A percentile compares a stretch with the other conserved stretches of the same genome.
phyloP scores from a whole-genome alignment of 1,140 invertebrate species.

The Rhopalosiphum padi region DNA sequence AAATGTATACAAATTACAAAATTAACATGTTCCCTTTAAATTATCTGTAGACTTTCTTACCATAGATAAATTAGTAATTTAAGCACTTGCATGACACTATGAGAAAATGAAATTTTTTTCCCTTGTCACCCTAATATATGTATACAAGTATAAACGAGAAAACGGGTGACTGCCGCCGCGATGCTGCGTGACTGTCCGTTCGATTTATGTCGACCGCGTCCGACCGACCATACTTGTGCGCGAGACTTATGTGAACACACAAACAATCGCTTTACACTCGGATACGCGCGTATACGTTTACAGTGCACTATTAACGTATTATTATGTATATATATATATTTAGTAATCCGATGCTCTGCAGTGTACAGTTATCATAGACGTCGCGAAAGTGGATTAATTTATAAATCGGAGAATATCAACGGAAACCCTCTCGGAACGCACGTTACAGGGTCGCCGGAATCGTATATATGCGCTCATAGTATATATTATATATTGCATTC shows the following conservation, averaged over 20 bases:
- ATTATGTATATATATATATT: background rate
- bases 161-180: background rate
- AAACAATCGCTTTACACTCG: background rate
- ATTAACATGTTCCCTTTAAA: no score
- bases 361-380: background rate
- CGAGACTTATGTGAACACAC: constrained; percentile 2
- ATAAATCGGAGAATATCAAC: background rate
- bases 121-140: no score
- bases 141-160: background rate
- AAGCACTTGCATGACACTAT: no score
- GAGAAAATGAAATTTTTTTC: no score
- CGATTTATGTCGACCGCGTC: background rate
- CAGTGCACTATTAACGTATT: background rate
- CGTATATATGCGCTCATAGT: background rate
- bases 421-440: background rate
- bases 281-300: background rate
- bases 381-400: background rate
- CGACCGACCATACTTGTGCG: background rate
- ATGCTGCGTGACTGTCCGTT: background rate
- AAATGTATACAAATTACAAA: no score
- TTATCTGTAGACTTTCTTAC: no score
- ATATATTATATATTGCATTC: background rate
- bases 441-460: background rate
- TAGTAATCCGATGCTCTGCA: background rate
- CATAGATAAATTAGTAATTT: no score